Conservation (phyloP, 2,888 invertebrate genomes). For the Caenorhabditis angaria region DNA sequence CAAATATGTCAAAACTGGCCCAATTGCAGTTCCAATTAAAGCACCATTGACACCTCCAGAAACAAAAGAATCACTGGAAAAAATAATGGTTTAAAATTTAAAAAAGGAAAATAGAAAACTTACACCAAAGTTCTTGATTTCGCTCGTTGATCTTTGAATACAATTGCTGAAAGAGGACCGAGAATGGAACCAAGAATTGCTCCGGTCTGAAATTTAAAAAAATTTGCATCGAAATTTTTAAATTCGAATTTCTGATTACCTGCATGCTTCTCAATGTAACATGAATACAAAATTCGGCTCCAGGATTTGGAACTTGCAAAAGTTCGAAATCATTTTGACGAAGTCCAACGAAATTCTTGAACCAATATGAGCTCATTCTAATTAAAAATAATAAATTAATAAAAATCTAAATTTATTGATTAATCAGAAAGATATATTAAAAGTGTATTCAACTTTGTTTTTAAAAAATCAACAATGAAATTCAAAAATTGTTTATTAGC, state of each 20-base stretch:
- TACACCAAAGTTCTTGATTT: slow-evolving; percentile 26
- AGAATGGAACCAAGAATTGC: slow-evolving; percentile 58
- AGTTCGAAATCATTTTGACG: slow-evolving; percentile 56
- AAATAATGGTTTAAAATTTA: neutral
- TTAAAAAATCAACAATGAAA: slow-evolving; percentile 2
- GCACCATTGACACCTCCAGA: slow-evolving; percentile 56
- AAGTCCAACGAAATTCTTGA: slow-evolving; percentile 63
- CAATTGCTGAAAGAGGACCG: slow-evolving; percentile 41
- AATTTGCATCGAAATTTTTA: neutral
- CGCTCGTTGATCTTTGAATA: slow-evolving; percentile 35
- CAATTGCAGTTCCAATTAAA: slow-evolving; percentile 49
- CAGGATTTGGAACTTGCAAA: slow-evolving; percentile 60
- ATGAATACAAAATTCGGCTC: slow-evolving; percentile 64
- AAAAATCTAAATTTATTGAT: neutral
- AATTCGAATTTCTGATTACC: too few species aligned
- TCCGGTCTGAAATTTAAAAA: slow-evolving; percentile 46
- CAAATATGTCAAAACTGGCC: slow-evolving; percentile 58
- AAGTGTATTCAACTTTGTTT: neutral
- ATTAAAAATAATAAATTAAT: slow-evolving; percentile 3
- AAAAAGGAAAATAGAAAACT: neutral
- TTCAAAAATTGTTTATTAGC: neutral
- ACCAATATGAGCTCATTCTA: slow-evolving; percentile 55
- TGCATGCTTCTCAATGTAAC: slow-evolving; percentile 63
- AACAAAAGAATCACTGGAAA: slow-evolving; percentile 49
- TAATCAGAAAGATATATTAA: neutral